Evolutionary conservation across 2,888 invertebrate species (phyloP).

Genomic region (Nineta flava): DNA sequence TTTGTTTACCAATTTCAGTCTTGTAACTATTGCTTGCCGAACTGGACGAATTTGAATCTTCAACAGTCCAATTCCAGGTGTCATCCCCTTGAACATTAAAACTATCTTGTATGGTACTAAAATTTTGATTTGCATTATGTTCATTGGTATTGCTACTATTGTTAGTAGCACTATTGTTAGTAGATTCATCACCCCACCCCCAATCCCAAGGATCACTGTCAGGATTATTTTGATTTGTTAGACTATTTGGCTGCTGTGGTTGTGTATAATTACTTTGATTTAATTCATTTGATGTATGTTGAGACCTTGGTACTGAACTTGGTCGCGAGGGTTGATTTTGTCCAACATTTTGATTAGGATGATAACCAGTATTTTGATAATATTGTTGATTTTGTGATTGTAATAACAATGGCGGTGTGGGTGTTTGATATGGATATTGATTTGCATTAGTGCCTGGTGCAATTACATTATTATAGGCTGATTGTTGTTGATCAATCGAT

Average conservation of each 20-base stretch:
- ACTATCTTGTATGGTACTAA: slow-evolving; percentile 39
- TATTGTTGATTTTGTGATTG: slow-evolving; percentile 16
- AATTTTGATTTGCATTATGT: slow-evolving; percentile 24
- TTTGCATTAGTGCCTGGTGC: background rate
- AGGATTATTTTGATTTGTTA: slow-evolving; percentile 13
- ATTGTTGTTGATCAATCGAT: slow-evolving; percentile 10
- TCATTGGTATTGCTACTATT: slow-evolving; percentile 16
- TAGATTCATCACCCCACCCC: slow-evolving; percentile 42
- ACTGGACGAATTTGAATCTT: slow-evolving; percentile 25
- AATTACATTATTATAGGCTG: background rate
- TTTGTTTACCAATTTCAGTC: slow-evolving; percentile 6
- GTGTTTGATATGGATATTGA: slow-evolving; percentile 6
- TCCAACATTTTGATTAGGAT: background rate
- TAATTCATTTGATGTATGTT: background rate
- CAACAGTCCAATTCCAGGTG: slow-evolving; percentile 46
- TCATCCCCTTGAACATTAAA: slow-evolving; percentile 32
- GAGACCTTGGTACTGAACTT: background rate
- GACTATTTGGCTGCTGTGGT: slow-evolving; percentile 27
- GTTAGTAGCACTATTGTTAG: slow-evolving; percentile 21
- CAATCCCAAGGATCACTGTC: slow-evolving; percentile 34
- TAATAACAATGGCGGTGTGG: slow-evolving; percentile 14
- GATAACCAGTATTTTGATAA: slow-evolving; percentile 10
- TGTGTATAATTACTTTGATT: slow-evolving; percentile 14
- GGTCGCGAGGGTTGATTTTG: background rate
- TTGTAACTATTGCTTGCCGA: slow-evolving; percentile 9